A percentile compares a stretch with the other conserved stretches of the same genome.
phyloP scores from a whole-genome alignment of 2,113 vertebrate genomes.

The Cyanocitta stelleri region DNA sequence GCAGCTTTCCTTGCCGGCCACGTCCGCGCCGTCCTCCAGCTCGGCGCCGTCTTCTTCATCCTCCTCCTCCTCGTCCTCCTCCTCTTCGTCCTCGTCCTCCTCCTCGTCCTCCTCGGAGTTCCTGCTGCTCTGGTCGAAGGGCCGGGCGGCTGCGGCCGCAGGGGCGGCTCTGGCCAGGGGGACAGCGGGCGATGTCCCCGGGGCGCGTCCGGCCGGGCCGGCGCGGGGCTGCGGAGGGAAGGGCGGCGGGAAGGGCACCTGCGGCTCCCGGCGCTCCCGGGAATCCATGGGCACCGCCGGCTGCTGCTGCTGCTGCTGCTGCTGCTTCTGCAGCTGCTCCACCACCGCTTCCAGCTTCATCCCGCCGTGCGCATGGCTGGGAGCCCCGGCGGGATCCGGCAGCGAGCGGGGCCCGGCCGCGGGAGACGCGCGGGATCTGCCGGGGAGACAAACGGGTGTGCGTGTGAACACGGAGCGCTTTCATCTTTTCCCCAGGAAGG shows the following conservation, averaged over 20 bases:
- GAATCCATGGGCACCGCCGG: slow-evolving; percentile 79
- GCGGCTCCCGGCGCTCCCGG: slow-evolving; percentile 83
- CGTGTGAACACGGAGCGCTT: slow-evolving; percentile 5
- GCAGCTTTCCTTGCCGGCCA: slow-evolving; percentile 57
- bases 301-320: slow-evolving; percentile 83
- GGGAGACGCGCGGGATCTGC: slow-evolving; percentile 73
- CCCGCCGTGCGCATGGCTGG: slow-evolving; percentile 74
- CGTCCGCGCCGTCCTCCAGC: slow-evolving; percentile 57
- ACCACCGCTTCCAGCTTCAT: slow-evolving; percentile 87
- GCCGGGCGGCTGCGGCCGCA: slow-evolving; percentile 26
- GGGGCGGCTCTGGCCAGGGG: slow-evolving; percentile 61
- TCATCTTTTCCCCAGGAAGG: slow-evolving; percentile 33
- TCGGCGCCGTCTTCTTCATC: slow-evolving; percentile 55
- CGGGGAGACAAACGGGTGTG: slow-evolving; percentile 50
- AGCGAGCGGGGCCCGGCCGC: slow-evolving; percentile 65
- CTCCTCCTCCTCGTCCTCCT: slow-evolving; percentile 63
- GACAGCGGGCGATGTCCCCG: not conserved
- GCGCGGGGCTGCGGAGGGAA: slow-evolving; percentile 53
- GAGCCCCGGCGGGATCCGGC: not conserved
- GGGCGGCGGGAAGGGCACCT: slow-evolving; percentile 74
- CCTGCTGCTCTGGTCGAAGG: slow-evolving; percentile 62
- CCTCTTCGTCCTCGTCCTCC: slow-evolving; percentile 80
- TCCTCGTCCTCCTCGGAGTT: slow-evolving; percentile 81
- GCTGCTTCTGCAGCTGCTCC: slow-evolving; percentile 87
- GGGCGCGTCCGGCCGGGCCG: slow-evolving; percentile 75